Evolutionary conservation across 2,113 vertebrate genomes (phyloP), one percentile per base, ranked within the genome.

Genomic region (Elaphurus davidianus): DNA sequence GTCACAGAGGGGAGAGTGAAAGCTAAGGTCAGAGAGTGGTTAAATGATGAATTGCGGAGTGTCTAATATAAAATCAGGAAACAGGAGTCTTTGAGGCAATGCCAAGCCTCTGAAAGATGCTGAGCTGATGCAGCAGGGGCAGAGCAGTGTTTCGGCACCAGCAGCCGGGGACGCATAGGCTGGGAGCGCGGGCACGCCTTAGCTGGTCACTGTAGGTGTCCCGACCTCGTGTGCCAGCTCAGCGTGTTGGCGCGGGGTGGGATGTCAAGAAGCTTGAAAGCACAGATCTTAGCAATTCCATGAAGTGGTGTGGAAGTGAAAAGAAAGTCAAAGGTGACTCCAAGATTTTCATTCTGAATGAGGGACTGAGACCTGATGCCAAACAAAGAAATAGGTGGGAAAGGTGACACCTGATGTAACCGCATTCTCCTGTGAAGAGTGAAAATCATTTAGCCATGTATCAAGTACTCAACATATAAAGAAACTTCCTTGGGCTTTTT

Each of bases 181-280:
- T 0, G 25, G 6, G 10, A 50, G 8, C 19, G 36, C 23, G 57
- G 57, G 6, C 14, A 16, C 2, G 0, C 1, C 40, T 25, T 1
- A 30, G 28, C 33, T 74, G 23, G 14, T 33, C 0, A 0, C 25
- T 7, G 1, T 14, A 59, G 6, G 3, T 27, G 0, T 52, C 27
- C 23, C 4, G 0, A 19, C n/a, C 60, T 47, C 27, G 11, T 3
- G 12, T 3, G 2, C 40, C 28, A 1, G 9, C 27, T 64, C 17
- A 28, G 15, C 12, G 43, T 45, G 15, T 11, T 36, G 43, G 21
- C 6, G 2, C 0, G 1, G 28, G 15, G 3, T 47, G 50, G 3
- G 33, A n/a, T 6, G 12, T 62, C 6, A 30, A 52, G 33, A 36
- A 33, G 13, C 16, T 19, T 30, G 6, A 28, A 60, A 5, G 28